Evolutionary conservation across 2,888 invertebrate species (phyloP), one percentile per base, ranked within the genome.

Genomic region (Phasia obesa): DNA sequence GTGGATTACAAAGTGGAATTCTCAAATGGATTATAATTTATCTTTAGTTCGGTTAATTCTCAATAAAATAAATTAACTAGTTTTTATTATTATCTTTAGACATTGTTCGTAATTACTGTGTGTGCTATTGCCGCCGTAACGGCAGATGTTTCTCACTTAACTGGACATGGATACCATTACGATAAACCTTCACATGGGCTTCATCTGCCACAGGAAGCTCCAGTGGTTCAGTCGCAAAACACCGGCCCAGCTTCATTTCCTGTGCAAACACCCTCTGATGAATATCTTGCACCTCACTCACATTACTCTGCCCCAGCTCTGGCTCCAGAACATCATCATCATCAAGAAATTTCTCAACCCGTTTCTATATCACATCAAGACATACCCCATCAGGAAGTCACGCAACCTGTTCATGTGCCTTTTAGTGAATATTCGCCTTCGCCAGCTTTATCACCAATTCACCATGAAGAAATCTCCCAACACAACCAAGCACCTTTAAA

Each of bases 71-170:
- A 38, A 38, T 4, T 35, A 15, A 47, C 11, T 76, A 27, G 13
- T 17, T 27, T 13, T 21, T 60, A 57, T 9, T 85, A n/a, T n/a
- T n/a, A n/a, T n/a, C n/a, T 76, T 11, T 82, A 89, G 90, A 89
- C 88, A 87, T 59, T 74, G 19, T 65, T 89, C 31, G 67, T 88
- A 73, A 86, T 90, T 81, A 87, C 86, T 44, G 71, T 89, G 78
- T 88, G 89, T 70, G 73, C 87, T 64, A 86, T 90, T 84, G 89
- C 87, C 59, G 87, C 84, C 44, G 90, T 86, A 79, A 86, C 85
- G 42, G 90, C 88, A 79, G 90, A 89, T 81, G 90, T 89, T 7
- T 89, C 89, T 31, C 90, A 89, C 77, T 86, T 90, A 70, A 25
- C 83, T 55, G 88, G 88, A 77, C 81, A 87, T 74, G 90, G 90